A percentile compares a stretch with the other conserved stretches of the same genome.
These are phyloP conservation scores for Oreotragus oreotragus DNA, from an alignment of 2,113 vertebrate species.

Conservation along the genomic window DNA sequence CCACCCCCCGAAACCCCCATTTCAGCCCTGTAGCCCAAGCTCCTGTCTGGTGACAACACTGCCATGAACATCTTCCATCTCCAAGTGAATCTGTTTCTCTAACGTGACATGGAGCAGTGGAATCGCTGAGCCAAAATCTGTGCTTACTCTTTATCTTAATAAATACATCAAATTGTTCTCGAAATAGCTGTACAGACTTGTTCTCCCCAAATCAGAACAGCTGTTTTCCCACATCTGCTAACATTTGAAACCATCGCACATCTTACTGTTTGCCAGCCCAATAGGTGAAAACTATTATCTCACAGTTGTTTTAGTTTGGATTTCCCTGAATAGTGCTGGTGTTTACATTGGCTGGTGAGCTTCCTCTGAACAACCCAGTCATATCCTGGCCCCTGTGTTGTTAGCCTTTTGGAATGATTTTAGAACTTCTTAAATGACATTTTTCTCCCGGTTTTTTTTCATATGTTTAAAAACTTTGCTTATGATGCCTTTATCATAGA, in stretches of 20 bases:
- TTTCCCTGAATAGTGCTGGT: conserved; percentile 7
- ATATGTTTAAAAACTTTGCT: not conserved
- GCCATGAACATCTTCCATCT: fast-evolving
- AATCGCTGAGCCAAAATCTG: not conserved
- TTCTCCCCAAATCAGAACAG: not conserved
- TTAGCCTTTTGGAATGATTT: not conserved
- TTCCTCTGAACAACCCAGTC: not conserved
- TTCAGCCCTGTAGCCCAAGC: not conserved
- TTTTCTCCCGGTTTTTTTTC: not conserved
- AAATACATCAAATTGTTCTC: not conserved
- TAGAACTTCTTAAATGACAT: not conserved
- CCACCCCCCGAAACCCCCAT: not conserved
- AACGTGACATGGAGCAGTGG: no score
- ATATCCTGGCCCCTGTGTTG: not conserved
- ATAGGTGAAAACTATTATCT: not conserved
- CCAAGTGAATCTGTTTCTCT: not conserved
- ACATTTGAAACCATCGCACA: not conserved
- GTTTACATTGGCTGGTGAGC: not conserved
- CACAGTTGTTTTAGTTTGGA: not conserved
- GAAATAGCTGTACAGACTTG: not conserved
- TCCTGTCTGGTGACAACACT: not conserved
- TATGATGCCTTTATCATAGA: not conserved
- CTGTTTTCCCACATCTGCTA: not conserved
- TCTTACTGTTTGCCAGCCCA: not conserved
- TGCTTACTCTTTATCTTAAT: not conserved